Evolutionary conservation across 2,113 vertebrate species (phyloP), one percentile per base, ranked within the genome.

Genomic region (Maccullochella peelii): DNA sequence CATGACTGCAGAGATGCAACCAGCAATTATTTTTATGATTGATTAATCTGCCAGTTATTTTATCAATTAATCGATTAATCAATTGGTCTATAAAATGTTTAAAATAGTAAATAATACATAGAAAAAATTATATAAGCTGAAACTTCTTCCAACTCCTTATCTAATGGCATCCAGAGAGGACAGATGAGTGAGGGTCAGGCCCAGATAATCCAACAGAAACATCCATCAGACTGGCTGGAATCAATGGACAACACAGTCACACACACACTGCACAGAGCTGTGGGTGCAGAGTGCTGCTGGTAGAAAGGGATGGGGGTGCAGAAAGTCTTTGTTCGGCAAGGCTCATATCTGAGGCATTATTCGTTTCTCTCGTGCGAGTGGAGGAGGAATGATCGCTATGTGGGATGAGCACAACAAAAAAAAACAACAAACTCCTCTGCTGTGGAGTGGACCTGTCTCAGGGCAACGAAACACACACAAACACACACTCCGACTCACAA

Each of bases 361-460:
- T 88, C 81, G 27, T 73, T 91, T 82, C 76, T 89, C 87, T 92
- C 80, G 18, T 89, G 90, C 47, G 72, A 93, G 88, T 52, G 73
- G 86, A 87, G 89, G 90, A 94, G 94, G 94, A 94, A 95, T 93
- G 91, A 91, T 92, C 85, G 76, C 92, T 87, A 94, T 95, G 94
- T 92, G 89, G 90, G 93, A 93, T 88, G 93, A 94, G 90, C 74
- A 65, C 79, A 83, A 84, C 72, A 59, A 72, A 79, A 85, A 52
- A 77, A 44, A 80, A n/a, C 27, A 72, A 40, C 69, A 40, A 69
- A 50, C 68, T 81, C 80, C 85, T 83, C 88, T 79, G n/a, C 85
- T 71, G 79, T 44, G 70, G 55, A 76, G 73, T 66, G 82, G 77
- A 87, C 75, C 75, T 77, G 86, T 91, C 88, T 91, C 88, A 86